phyloP scores from a whole-genome alignment of 2,797 vertebrate species.

The Pangasius macronema region DNA sequence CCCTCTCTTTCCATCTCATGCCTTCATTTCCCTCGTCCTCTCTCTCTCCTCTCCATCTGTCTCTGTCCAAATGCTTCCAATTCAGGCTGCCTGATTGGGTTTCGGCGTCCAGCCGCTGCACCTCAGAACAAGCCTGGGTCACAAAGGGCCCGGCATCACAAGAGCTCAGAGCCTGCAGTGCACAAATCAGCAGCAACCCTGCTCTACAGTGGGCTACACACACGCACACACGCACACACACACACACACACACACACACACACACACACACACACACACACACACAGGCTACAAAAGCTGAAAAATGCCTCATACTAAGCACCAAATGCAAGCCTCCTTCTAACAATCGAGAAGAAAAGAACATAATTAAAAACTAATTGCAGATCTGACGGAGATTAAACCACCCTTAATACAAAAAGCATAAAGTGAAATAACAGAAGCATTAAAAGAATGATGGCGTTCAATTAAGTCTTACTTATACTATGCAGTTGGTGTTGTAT shows the following conservation, averaged over 20 bases:
- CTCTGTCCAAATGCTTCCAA: slow-evolving; percentile 74
- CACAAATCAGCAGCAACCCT: neutral
- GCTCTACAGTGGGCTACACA: neutral
- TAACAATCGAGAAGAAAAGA: slow-evolving; percentile 23
- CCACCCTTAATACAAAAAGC: neutral
- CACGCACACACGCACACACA: neutral
- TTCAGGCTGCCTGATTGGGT: slow-evolving; percentile 60
- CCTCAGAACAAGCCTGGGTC: slow-evolving; percentile 54
- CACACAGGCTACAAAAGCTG: slow-evolving; percentile 24
- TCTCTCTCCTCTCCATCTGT: slow-evolving; percentile 69
- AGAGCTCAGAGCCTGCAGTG: slow-evolving; percentile 39
- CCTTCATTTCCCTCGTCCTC: slow-evolving; percentile 50
- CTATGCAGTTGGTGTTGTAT: neutral
- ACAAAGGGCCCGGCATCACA: slow-evolving; percentile 52
- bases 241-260: neutral
- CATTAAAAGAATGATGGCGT: neutral
- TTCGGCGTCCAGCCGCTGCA: slow-evolving; percentile 40
- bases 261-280: slow-evolving; percentile 4
- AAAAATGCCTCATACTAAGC: slow-evolving; percentile 28
- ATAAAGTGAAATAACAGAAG: slow-evolving; percentile 16
- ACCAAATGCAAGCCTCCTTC: neutral
- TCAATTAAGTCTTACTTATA: neutral
- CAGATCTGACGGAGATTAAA: neutral
- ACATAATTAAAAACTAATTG: slow-evolving; percentile 27
- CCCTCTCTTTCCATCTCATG: slow-evolving; percentile 56